phyloP scores from a whole-genome alignment of 1,140 invertebrate species.

The Drosophila azteca region DNA sequence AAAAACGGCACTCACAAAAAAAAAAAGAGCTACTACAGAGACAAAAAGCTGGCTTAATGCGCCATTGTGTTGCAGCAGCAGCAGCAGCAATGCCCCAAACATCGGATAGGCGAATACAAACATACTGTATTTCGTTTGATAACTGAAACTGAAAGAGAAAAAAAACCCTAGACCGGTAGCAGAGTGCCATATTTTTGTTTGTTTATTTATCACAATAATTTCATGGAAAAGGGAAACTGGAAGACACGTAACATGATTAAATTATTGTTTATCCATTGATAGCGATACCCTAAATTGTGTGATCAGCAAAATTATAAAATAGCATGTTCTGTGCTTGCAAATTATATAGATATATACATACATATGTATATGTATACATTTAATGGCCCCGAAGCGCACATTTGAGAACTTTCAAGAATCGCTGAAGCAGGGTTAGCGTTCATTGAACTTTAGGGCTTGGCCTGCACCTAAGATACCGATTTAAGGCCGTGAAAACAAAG shows the following conservation, averaged over 20 bases:
- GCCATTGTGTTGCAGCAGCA: conserved; percentile 77
- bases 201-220: conserved; percentile 16
- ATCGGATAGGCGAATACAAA: conserved; percentile 11
- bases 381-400: neutral
- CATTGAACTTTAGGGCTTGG: conserved; percentile 37
- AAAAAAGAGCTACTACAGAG: conserved; percentile 9
- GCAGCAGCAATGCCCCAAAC: conserved; percentile 24
- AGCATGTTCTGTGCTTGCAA: conserved; percentile 21
- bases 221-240: conserved; percentile 52
- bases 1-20: conserved; percentile 17
- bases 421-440: conserved; percentile 12
- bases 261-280: conserved; percentile 49
- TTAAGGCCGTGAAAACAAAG: neutral
- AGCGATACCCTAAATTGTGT: conserved; percentile 27
- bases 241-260: conserved; percentile 61
- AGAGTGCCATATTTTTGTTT: conserved; percentile 27
- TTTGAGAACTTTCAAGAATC: conserved; percentile 38
- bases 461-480: neutral
- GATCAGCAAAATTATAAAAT: conserved; percentile 35
- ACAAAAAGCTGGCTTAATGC: conserved; percentile 61
- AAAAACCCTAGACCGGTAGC: conserved; percentile 33
- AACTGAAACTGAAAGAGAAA: conserved; percentile 19
- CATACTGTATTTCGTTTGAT: conserved; percentile 32
- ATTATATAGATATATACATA: too few species aligned
- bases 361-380: too few species aligned